These are phyloP conservation scores for Camponotus floridanus DNA, from an alignment of 1,140 invertebrate species.

Conservation along the genomic window DNA sequence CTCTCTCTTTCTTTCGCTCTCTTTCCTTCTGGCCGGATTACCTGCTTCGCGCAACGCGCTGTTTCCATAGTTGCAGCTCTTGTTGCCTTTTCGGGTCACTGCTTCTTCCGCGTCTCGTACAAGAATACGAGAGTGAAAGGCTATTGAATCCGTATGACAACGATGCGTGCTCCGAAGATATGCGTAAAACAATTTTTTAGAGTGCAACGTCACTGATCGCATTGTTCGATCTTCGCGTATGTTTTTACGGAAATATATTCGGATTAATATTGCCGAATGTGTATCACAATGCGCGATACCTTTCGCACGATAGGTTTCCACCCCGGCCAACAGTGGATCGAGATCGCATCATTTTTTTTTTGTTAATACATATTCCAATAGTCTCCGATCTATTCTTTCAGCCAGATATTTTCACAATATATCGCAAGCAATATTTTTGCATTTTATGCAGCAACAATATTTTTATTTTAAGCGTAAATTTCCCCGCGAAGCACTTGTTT, in stretches of 20 bases:
- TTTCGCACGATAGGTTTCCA: not conserved
- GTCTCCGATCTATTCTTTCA: not conserved
- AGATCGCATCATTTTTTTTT: not conserved
- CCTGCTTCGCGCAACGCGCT: constrained; percentile 16
- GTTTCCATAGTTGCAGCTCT: constrained; percentile 39
- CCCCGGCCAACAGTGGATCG: not conserved
- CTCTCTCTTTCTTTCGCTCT: not conserved
- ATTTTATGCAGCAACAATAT: not conserved
- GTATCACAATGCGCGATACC: not conserved
- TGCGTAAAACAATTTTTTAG: not conserved
- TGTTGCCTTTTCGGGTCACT: constrained; percentile 29
- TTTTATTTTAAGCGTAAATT: not conserved
- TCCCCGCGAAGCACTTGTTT: not conserved
- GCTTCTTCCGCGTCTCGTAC: not conserved
- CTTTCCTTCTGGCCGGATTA: constrained; percentile 15
- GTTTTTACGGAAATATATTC: not conserved
- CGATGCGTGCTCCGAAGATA: not conserved
- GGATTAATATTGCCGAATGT: not conserved
- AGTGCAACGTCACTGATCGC: not conserved
- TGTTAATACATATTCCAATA: not conserved
- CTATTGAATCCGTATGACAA: not conserved
- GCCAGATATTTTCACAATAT: not conserved
- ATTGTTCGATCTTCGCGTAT: not conserved
- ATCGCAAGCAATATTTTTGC: not conserved
- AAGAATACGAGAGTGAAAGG: constrained; percentile 6